Evolutionary conservation across 2,888 invertebrate species (phyloP), one percentile per base, ranked within the genome.

Genomic region (Nymphalis c-album): DNA sequence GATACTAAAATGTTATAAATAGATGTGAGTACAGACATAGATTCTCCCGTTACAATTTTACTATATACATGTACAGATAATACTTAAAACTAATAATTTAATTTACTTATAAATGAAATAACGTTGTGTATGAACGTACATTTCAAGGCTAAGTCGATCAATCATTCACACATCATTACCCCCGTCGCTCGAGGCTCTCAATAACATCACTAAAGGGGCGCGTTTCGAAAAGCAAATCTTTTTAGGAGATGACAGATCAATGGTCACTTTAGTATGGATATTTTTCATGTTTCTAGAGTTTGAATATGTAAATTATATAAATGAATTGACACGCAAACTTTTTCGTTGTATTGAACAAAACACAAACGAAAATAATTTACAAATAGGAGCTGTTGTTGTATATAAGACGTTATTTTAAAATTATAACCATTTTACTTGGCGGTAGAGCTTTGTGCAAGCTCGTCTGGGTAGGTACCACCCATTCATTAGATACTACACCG

Each of bases 81-180:
- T 40, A 40, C 4, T 40, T 13, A 13, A 0, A 4, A 13, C 13
- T 40, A 40, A 40, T 40, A 10, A 13, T 40, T 13, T 40, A 13
- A 40, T 13, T 40, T 40, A 10, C 13, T 61, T 18, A 45, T 50
- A 63, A 67, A 67, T 61, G 63, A 63, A 64, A 67, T 47, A 45
- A 26, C 20, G 20, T 46, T 35, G 47, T 63, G 20, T 10, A 53
- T 40, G 26, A 17, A 46, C 45, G 67, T 64, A 62, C 64, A 67
- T 70, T 57, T 58, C 76, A 75, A 77, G 75, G 76, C 72, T 69
- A 70, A 68, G 57, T 68, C 77, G 76, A 82, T 82, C 78, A 78
- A 82, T 82, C 81, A 80, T 74, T 77, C 76, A 74, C 80, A 74
- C 80, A 72, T 78, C 81, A 81, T 82, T 81, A 86, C 81, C 81